A percentile compares a stretch with the other conserved stretches of the same genome.
These are phyloP conservation scores for Nerophis lumbriciformis DNA, from an alignment of 2,113 vertebrate genomes.

Conservation along the genomic window DNA sequence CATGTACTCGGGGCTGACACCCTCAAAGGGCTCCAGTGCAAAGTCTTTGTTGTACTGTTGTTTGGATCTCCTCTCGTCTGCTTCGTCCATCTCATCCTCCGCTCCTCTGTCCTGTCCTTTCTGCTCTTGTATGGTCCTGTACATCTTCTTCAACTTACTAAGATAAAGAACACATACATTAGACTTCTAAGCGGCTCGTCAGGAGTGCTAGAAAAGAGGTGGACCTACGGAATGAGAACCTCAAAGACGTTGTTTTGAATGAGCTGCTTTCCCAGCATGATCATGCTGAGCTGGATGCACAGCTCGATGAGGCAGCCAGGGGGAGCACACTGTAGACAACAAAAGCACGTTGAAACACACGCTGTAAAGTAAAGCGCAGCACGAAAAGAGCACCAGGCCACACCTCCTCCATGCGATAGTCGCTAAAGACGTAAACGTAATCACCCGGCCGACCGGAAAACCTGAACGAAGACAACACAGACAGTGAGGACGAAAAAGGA, in stretches of 20 bases:
- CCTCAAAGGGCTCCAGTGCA: slow-evolving; percentile 85
- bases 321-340: slow-evolving; percentile 82
- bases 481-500: not conserved
- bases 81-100: slow-evolving; percentile 60
- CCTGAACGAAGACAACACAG: slow-evolving; percentile 56
- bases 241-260: slow-evolving; percentile 98
- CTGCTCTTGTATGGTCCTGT: slow-evolving; percentile 86
- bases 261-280: slow-evolving; percentile 97
- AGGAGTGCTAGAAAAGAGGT: not conserved
- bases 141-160: slow-evolving; percentile 93
- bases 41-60: slow-evolving; percentile 89
- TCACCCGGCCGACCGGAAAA: slow-evolving; percentile 89
- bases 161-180: not conserved
- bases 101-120: slow-evolving; percentile 54
- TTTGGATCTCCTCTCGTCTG: slow-evolving; percentile 69
- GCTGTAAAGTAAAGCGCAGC: not conserved
- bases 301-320: slow-evolving; percentile 97
- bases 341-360: not conserved
- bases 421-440: slow-evolving; percentile 88
- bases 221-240: slow-evolving; percentile 92
- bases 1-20: slow-evolving; percentile 94
- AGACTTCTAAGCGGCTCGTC: not conserved
- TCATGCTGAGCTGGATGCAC: slow-evolving; percentile 97
- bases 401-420: slow-evolving; percentile 94
- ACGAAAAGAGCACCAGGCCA: slow-evolving; percentile 5